Evolutionary conservation across 1,140 invertebrate species (phyloP).

Genomic region (Brachionus koreanus): DNA sequence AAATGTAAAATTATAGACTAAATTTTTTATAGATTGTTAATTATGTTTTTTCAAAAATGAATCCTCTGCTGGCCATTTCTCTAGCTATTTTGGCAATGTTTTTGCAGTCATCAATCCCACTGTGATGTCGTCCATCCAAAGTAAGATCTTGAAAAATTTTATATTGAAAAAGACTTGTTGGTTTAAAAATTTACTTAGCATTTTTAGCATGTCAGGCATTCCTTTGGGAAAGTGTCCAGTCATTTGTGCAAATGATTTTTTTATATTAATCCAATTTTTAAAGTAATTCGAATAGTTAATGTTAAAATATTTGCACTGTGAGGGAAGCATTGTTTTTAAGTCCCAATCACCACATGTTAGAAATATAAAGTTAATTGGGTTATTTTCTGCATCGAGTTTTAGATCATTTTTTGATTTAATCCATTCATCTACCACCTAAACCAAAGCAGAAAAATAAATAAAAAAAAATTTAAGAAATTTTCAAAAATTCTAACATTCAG

Average conservation of each 20-base stretch:
- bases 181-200: conserved; percentile 47
- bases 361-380: conserved; percentile 57
- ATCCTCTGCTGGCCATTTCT: conserved; percentile 50
- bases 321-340: conserved; percentile 63
- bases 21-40: background rate
- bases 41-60: conserved; percentile 48
- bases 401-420: conserved; percentile 54
- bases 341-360: conserved; percentile 68
- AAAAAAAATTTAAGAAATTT: background rate
- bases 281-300: conserved; percentile 61
- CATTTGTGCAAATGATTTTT: conserved; percentile 55
- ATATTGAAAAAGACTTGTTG: background rate
- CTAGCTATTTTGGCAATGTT: conserved; percentile 56
- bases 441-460: background rate
- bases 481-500: conserved; percentile 48
- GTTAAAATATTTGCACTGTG: conserved; percentile 60
- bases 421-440: conserved; percentile 58
- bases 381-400: conserved; percentile 45
- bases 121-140: conserved; percentile 55
- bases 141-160: background rate
- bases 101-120: conserved; percentile 60
- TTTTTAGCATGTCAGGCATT: conserved; percentile 54
- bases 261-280: conserved; percentile 65
- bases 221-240: conserved; percentile 53
- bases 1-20: no score